Evolutionary conservation across 2,797 vertebrate species (phyloP).

Genomic region (Jordanella pulchra): DNA sequence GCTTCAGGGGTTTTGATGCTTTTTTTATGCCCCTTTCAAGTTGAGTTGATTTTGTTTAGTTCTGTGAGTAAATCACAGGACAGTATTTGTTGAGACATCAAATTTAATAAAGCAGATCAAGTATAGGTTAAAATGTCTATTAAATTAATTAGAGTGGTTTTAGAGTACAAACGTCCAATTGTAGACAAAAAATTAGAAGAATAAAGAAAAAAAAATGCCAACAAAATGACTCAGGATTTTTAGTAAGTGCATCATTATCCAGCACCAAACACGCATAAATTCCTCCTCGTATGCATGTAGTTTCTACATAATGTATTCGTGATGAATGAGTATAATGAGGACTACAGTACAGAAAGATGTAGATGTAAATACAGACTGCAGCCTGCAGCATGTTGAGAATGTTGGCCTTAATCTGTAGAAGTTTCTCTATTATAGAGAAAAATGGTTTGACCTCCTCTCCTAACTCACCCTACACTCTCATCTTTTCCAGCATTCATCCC

Average conservation of each 20-base stretch:
- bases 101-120: neutral
- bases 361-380: constrained; percentile 16
- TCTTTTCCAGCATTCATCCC: constrained; percentile 29
- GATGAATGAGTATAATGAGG: constrained; percentile 37
- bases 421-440: constrained; percentile 33
- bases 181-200: neutral
- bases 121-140: neutral
- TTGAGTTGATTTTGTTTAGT: neutral
- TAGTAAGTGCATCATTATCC: neutral
- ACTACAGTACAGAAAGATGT: constrained; percentile 11
- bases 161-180: neutral
- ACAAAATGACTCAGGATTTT: neutral
- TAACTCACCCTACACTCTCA: constrained; percentile 44
- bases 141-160: neutral
- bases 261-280: constrained; percentile 9
- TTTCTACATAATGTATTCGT: constrained; percentile 8
- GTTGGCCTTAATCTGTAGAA: constrained; percentile 51
- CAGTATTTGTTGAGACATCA: neutral
- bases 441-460: constrained; percentile 58
- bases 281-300: constrained; percentile 1
- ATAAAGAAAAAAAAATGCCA: neutral
- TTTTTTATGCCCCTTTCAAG: neutral
- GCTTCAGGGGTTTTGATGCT: neutral
- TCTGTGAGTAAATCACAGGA: neutral
- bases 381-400: constrained; percentile 28